These are phyloP conservation scores for Drosophila eugracilis DNA, from an alignment of 1,140 invertebrate genomes.

Conservation along the genomic window DNA sequence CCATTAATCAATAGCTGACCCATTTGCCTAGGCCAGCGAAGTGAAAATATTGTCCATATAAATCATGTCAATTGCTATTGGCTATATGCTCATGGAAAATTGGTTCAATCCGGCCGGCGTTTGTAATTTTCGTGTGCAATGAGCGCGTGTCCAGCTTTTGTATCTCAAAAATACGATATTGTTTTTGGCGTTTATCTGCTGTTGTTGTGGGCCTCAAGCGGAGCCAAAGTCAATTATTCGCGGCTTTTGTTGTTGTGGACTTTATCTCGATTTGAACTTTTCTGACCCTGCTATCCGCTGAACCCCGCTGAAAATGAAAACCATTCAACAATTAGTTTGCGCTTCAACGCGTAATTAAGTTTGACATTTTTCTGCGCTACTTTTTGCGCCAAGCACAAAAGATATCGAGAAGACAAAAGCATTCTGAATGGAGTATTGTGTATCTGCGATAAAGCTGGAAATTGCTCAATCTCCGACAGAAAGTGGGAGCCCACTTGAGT, in stretches of 20 bases:
- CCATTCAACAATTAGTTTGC: slow-evolving; percentile 64
- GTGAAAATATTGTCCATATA: slow-evolving; percentile 55
- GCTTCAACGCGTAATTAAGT: slow-evolving; percentile 79
- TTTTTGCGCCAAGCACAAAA: slow-evolving; percentile 65
- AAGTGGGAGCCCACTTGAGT: slow-evolving; percentile 33
- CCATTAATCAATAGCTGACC: slow-evolving; percentile 57
- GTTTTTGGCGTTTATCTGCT: slow-evolving; percentile 35
- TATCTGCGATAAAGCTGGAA: slow-evolving; percentile 39
- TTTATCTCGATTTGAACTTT: slow-evolving; percentile 45
- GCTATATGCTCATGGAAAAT: slow-evolving; percentile 32
- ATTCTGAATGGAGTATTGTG: slow-evolving; percentile 6
- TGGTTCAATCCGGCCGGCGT: slow-evolving; percentile 32
- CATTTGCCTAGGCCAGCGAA: slow-evolving; percentile 34
- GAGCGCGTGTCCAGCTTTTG: slow-evolving; percentile 59
- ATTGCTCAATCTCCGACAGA: slow-evolving; percentile 66
- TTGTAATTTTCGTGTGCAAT: slow-evolving; percentile 52
- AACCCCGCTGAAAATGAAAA: neutral
- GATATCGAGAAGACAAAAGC: slow-evolving; percentile 28
- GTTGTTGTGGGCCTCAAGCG: slow-evolving; percentile 27
- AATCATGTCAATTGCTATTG: slow-evolving; percentile 59
- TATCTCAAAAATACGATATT: slow-evolving; percentile 46
- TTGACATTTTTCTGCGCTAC: slow-evolving; percentile 74
- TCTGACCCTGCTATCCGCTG: slow-evolving; percentile 15
- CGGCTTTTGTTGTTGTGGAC: slow-evolving; percentile 28
- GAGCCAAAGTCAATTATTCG: slow-evolving; percentile 55